These are phyloP conservation scores for Taxidea taxus DNA, from an alignment of 2,113 vertebrate species.

Conservation along the genomic window DNA sequence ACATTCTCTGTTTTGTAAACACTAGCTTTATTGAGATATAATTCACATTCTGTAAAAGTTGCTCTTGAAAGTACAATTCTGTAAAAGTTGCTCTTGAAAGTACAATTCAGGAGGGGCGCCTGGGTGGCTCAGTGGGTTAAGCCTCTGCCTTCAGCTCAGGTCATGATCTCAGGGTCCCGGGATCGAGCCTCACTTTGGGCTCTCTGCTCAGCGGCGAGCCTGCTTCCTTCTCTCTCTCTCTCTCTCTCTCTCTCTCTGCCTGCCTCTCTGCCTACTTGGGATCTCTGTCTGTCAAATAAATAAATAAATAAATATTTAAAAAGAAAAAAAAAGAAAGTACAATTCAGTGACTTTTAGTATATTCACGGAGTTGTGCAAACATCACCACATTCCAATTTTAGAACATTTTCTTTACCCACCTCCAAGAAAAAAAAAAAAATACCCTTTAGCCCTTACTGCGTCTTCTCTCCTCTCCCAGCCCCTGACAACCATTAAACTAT, in stretches of 20 bases:
- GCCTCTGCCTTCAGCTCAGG: no score
- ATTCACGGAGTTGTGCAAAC: neutral
- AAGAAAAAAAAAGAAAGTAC: no score
- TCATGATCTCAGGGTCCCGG: no score
- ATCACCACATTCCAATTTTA: neutral
- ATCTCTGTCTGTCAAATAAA: no score
- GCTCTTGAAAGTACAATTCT: neutral
- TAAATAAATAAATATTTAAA: no score
- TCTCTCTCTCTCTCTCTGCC: no score
- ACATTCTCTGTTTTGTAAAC: neutral
- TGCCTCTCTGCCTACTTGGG: no score
- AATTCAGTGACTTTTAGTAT: neutral
- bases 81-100: neutral
- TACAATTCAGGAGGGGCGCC: neutral
- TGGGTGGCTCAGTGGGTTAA: no score
- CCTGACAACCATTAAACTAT: neutral
- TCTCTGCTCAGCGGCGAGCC: no score
- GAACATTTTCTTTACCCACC: neutral
- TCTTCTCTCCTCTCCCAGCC: neutral
- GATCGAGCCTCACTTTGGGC: no score
- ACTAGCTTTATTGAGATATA: neutral
- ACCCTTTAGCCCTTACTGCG: neutral
- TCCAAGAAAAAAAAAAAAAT: neutral
- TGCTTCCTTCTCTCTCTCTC: no score
- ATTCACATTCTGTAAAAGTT: neutral